phyloP scores from a whole-genome alignment of 2,888 invertebrate species.

The Epistrophella euchroma region DNA sequence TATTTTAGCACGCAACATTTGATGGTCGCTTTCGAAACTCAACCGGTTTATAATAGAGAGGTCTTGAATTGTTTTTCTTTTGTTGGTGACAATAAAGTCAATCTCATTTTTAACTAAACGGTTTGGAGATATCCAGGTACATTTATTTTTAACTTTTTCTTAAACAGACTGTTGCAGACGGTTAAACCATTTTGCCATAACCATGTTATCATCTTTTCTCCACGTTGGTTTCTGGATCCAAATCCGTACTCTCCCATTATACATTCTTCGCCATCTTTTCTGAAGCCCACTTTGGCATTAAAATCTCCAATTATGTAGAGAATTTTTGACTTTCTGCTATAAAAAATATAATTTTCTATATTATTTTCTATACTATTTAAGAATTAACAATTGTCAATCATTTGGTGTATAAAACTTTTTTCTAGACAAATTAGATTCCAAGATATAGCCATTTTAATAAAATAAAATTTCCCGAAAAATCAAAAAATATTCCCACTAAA shows the following conservation, averaged over 20 bases:
- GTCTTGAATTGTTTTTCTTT: constrained; percentile 33
- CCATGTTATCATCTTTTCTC: constrained; percentile 25
- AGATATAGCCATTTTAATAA: too few relatives aligned
- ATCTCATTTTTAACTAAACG: constrained; percentile 20
- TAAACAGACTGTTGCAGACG: constrained; percentile 1
- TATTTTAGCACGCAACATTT: constrained; percentile 24
- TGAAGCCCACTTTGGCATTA: neutral
- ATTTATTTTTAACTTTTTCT: constrained; percentile 33
- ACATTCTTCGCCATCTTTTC: neutral
- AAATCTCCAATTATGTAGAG: constrained; percentile 14
- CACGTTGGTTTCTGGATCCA: constrained; percentile 21
- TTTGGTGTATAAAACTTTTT: too few relatives aligned
- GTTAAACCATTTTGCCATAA: constrained; percentile 21
- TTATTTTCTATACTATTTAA: too few relatives aligned
- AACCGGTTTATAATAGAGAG: constrained; percentile 17
- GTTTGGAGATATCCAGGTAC: constrained; percentile 24
- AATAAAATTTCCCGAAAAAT: too few relatives aligned
- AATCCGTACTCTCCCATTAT: constrained; percentile 28
- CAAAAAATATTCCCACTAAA: too few relatives aligned
- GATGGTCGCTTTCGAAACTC: constrained; percentile 13
- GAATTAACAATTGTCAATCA: too few relatives aligned
- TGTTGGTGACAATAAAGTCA: constrained; percentile 28
- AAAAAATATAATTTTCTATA: too few relatives aligned
- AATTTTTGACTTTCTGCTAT: constrained; percentile 29
- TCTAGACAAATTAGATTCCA: too few relatives aligned